Evolutionary conservation across 2,797 vertebrate species (phyloP).

Genomic region (Girardinus metallicus): DNA sequence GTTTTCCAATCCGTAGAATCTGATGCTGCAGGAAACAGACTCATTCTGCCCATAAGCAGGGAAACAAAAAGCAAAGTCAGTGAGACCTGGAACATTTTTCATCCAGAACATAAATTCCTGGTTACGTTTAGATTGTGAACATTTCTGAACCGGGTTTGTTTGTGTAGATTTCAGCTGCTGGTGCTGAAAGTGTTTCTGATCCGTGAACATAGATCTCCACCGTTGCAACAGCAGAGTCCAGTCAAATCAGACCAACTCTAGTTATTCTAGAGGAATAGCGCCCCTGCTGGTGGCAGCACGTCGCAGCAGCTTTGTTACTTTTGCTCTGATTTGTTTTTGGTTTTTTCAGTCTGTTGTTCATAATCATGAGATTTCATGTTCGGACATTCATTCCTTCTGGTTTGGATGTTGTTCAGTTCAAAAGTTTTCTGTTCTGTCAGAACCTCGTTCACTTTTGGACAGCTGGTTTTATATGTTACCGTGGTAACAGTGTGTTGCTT

Average conservation of each 20-base stretch:
- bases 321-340: background rate
- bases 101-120: background rate
- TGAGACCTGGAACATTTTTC: background rate
- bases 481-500: background rate
- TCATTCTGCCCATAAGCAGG: conserved; percentile 32
- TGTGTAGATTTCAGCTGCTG: background rate
- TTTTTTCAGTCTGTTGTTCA: background rate
- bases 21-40: conserved; percentile 27
- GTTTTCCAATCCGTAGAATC: conserved; percentile 14
- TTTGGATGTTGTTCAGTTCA: background rate
- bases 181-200: background rate
- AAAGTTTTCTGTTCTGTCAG: background rate
- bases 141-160: background rate
- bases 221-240: background rate
- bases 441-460: background rate
- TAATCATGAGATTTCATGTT: no score
- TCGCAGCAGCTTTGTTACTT: background rate
- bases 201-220: background rate
- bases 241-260: background rate
- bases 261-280: background rate
- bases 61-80: conserved; percentile 23
- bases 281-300: background rate
- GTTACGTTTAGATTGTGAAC: background rate
- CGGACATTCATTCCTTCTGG: background rate
- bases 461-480: background rate